Conservation (phyloP, 2,888 invertebrate species). For the Phalera bucephala region DNA sequence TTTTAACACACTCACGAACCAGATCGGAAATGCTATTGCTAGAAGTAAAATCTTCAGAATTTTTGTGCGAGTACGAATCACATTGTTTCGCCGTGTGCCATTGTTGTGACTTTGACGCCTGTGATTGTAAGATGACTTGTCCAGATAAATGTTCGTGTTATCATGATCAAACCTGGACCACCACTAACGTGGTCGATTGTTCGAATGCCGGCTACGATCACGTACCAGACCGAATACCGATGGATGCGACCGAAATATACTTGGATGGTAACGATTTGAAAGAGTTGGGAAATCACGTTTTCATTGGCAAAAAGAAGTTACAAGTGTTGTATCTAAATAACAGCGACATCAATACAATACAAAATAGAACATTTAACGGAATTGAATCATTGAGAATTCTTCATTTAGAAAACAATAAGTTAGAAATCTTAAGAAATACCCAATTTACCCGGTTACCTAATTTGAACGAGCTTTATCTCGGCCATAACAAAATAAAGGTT, state of each 20-base stretch:
- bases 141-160: constrained; percentile 93
- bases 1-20: constrained; percentile 86
- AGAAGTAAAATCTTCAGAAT: constrained; percentile 88
- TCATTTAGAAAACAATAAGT: constrained; percentile 89
- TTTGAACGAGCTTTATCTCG: constrained; percentile 89
- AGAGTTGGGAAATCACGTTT: constrained; percentile 91
- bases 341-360: constrained; percentile 89
- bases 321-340: constrained; percentile 90
- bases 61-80: constrained; percentile 91
- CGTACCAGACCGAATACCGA: constrained; percentile 91
- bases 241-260: constrained; percentile 95
- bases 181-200: constrained; percentile 91
- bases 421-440: constrained; percentile 88
- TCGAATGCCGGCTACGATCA: constrained; percentile 88
- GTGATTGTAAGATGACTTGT: constrained; percentile 96
- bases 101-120: constrained; percentile 95
- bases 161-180: constrained; percentile 93
- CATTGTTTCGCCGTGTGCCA: constrained; percentile 94
- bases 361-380: constrained; percentile 92
- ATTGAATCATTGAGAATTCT: constrained; percentile 88
- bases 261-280: constrained; percentile 92
- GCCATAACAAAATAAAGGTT: constrained; percentile 88
- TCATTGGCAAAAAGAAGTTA: constrained; percentile 92
- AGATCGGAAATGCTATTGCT: constrained; percentile 85
- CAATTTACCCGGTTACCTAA: constrained; percentile 90